Evolutionary conservation across 2,797 vertebrate genomes (phyloP), one percentile per base, ranked within the genome.

Genomic region (Epinephelus awoara): DNA sequence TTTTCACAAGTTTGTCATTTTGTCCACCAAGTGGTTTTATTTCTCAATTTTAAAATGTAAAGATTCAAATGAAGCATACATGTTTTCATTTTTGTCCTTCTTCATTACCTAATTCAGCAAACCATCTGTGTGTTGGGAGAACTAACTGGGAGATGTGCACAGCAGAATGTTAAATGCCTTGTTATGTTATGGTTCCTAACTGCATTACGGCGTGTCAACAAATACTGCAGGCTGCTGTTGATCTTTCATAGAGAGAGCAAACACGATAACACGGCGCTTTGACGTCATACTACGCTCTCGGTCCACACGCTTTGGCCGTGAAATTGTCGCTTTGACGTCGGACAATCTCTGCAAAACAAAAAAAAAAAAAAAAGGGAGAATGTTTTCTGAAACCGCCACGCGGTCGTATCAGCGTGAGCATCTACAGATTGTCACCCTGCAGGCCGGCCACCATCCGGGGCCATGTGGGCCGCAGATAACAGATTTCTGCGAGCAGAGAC

Each of bases 231-330:
- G 61, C 84, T 44, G 73, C 13, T 81, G 87, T 76, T 83, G 80
- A 71, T 84, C 79, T 76, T 89, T 79, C 84, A 3, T 42, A 3
- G 66, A 62, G 66, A 88, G 82, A 77, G 89, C 59, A 72, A 90
- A 88, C 88, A 86, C 63, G 3, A 18, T 40, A 75, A 58, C 72
- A 23, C 67, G 0, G 15, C 80, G 11, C 85, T 81, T 78, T 91
- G 90, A 91, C 89, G 86, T 91, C 89, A 62, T 58, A 27, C 63
- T 1, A 5, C 67, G 2, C 73, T 59, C 40, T 52, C 49, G 0
- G 58, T 56, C 72, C 76, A 0, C 70, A 18, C 23, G 42, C 47
- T 21, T 17, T 25, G 2, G n/a, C 71, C 6, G 34, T 61, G 57
- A 67, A 80, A 55, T 72, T 67, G 19, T 6, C 44, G 21, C 83